Evolutionary conservation across 2,113 vertebrate species (phyloP).

Genomic region (Gila orcuttii): DNA sequence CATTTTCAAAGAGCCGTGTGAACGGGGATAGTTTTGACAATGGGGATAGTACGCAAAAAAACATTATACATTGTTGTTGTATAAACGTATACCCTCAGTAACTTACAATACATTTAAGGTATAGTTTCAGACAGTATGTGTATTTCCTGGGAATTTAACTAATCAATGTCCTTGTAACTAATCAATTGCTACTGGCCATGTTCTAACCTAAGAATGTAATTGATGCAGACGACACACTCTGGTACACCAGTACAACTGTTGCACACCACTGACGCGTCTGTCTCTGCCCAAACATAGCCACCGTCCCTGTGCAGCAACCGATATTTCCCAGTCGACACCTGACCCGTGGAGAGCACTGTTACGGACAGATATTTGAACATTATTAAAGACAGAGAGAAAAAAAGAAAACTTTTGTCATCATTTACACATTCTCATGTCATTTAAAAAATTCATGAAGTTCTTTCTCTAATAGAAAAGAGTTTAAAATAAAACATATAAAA

Average conservation of each 20-base stretch:
- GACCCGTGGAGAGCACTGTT: conserved; percentile 67
- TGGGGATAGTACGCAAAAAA: too few species aligned
- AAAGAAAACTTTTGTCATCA: not conserved
- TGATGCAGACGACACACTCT: conserved; percentile 63
- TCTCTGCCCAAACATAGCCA: conserved; percentile 67
- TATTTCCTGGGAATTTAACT: not conserved
- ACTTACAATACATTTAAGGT: too few species aligned
- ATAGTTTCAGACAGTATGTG: too few species aligned
- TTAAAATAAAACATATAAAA: not conserved
- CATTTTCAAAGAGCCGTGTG: too few species aligned
- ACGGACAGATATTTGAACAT: conserved; percentile 4
- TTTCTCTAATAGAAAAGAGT: not conserved
- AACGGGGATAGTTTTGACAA: too few species aligned
- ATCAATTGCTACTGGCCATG: not conserved
- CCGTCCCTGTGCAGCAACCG: conserved; percentile 60
- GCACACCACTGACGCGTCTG: conserved; percentile 60
- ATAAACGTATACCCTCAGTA: too few species aligned
- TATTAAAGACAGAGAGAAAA: not conserved
- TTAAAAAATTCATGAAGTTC: not conserved
- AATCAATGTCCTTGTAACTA: not conserved
- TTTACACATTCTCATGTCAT: not conserved
- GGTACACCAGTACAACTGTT: conserved; percentile 53
- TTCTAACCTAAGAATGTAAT: conserved; percentile 66
- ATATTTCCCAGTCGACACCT: conserved; percentile 61
- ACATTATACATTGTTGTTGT: too few species aligned